Conservation (phyloP, 2,888 invertebrate genomes). For the Drosophila atroscutellata region DNA sequence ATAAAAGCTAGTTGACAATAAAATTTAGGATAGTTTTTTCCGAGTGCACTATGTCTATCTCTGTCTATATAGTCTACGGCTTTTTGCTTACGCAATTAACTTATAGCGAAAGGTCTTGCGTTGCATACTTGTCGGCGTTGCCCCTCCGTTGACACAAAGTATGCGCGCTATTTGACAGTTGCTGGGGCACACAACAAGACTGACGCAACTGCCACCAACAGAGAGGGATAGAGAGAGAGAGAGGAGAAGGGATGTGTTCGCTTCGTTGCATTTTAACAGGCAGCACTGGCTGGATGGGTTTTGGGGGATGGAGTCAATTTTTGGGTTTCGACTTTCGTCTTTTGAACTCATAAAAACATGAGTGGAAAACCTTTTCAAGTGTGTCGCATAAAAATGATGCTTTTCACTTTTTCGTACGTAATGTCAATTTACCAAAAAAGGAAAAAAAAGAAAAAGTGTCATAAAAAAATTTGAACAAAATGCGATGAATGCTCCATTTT, state of each 20-base stretch:
- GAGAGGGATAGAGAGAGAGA: background rate
- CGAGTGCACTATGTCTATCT: background rate
- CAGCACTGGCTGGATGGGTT: conserved; percentile 5
- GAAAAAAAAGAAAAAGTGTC: conserved; percentile 12
- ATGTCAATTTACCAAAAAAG: conserved; percentile 41
- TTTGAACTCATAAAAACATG: conserved; percentile 50
- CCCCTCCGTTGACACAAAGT: conserved; percentile 38
- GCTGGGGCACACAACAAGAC: conserved; percentile 24
- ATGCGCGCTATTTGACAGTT: conserved; percentile 53
- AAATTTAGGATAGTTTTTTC: background rate
- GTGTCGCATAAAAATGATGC: conserved; percentile 53
- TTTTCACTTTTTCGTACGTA: conserved; percentile 47
- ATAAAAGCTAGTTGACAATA: background rate
- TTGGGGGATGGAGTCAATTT: conserved; percentile 17
- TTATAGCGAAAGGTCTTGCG: conserved; percentile 39
- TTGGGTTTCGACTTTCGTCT: conserved; percentile 42
- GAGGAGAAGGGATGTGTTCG: conserved; percentile 32
- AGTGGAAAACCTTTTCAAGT: conserved; percentile 45
- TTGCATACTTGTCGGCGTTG: conserved; percentile 43
- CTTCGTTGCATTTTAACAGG: conserved; percentile 65
- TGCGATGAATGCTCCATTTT: conserved; percentile 8
- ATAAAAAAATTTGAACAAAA: conserved; percentile 28
- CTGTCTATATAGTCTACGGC: background rate
- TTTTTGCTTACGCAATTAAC: conserved; percentile 52
- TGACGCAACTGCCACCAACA: conserved; percentile 21